phyloP scores from a whole-genome alignment of 2,113 vertebrate species.

The Ictalurus furcatus region DNA sequence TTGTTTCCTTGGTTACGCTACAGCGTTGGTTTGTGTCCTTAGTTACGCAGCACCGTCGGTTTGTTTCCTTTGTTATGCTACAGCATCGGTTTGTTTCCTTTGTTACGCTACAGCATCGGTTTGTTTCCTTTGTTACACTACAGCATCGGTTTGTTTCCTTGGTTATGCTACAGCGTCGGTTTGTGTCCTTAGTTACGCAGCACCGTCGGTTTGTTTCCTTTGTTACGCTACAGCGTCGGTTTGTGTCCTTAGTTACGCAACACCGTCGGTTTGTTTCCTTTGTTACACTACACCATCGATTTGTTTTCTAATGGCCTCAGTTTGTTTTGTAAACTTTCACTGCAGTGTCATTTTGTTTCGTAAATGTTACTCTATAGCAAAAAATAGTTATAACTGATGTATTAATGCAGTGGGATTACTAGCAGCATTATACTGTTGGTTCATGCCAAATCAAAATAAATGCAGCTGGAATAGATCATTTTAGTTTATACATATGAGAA shows the following conservation, averaged over 20 bases:
- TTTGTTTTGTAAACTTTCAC: neutral
- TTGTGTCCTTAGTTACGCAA: neutral
- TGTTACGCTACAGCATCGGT: neutral
- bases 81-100: neutral
- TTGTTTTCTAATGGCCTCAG: neutral
- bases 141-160: neutral
- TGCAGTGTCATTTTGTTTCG: neutral
- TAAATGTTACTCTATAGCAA: neutral
- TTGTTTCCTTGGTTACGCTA: neutral
- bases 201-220: neutral
- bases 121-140: neutral
- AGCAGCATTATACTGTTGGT: neutral
- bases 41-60: neutral
- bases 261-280: neutral
- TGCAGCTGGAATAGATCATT: neutral
- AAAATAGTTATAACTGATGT: neutral
- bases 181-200: neutral
- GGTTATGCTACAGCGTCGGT: too few species aligned
- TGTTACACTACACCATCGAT: neutral
- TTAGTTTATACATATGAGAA: neutral
- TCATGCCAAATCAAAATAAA: neutral
- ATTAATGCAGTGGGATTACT: neutral
- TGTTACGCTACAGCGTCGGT: too few species aligned
- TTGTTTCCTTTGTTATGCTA: neutral
- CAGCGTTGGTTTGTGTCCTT: neutral